These are phyloP conservation scores for Micrasema minimum DNA, from an alignment of 1,140 invertebrate species.

Conservation along the genomic window DNA sequence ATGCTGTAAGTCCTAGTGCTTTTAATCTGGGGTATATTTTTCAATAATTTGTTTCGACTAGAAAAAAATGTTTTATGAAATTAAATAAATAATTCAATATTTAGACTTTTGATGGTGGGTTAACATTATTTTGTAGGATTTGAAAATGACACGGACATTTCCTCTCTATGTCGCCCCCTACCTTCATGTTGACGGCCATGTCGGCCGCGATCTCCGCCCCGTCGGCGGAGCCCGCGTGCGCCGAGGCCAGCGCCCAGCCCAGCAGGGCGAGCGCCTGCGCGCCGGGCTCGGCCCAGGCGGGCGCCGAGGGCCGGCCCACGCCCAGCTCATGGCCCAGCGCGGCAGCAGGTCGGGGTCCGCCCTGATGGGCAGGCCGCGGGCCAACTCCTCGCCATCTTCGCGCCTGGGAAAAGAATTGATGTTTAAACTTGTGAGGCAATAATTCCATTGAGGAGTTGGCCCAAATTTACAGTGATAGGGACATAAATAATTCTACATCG, in stretches of 20 bases:
- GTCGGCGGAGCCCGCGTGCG: constrained; percentile 62
- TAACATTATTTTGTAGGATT: no score
- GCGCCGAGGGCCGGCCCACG: constrained; percentile 57
- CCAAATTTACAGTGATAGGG: not conserved
- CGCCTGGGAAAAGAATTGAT: constrained; percentile 55
- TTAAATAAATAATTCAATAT: no score
- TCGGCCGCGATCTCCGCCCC: constrained; percentile 44
- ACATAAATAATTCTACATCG: no score
- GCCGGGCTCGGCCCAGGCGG: constrained; percentile 73
- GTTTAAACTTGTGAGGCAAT: no score
- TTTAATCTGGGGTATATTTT: no score
- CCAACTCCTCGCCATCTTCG: constrained; percentile 75
- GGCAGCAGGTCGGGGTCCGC: constrained; percentile 74
- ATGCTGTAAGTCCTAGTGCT: no score
- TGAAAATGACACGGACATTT: no score
- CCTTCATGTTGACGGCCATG: constrained; percentile 42
- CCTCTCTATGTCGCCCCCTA: not conserved
- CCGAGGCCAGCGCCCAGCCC: constrained; percentile 82
- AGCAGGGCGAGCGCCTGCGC: constrained; percentile 81
- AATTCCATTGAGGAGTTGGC: no score
- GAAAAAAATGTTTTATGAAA: no score
- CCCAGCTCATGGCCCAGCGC: constrained; percentile 67
- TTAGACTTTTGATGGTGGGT: no score
- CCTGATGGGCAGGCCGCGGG: constrained; percentile 78
- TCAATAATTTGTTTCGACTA: no score